Evolutionary conservation across 2,797 vertebrate species (phyloP).

Genomic region (Dryobates pubescens): DNA sequence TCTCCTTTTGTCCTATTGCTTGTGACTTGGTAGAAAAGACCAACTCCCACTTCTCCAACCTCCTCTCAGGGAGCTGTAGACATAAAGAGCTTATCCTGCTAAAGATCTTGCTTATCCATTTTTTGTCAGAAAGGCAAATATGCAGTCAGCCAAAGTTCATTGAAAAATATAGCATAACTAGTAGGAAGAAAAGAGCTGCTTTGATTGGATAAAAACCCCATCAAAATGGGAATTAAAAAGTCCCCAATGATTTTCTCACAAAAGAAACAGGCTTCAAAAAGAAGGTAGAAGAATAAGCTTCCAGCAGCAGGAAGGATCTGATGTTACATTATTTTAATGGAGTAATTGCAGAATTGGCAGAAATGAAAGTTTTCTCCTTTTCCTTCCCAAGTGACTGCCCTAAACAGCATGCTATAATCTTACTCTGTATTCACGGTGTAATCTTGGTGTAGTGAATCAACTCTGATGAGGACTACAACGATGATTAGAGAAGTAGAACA

Average conservation of each 20-base stretch:
- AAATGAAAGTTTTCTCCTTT: neutral
- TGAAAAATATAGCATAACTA: neutral
- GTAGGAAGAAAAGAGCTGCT: neutral
- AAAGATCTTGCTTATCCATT: neutral
- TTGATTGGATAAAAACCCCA: neutral
- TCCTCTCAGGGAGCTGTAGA: too few relatives aligned
- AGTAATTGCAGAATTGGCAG: neutral
- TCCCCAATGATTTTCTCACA: neutral
- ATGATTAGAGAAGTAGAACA: too few relatives aligned
- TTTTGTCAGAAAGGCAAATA: neutral
- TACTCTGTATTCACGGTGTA: neutral
- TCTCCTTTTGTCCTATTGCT: too few relatives aligned
- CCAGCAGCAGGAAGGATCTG: neutral
- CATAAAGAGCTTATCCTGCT: too few relatives aligned
- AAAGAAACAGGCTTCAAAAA: neutral
- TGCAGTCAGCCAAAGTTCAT: neutral
- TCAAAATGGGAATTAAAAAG: neutral
- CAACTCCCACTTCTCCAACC: too few relatives aligned
- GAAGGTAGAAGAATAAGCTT: neutral
- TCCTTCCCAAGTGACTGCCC: neutral
- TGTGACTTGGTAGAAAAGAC: too few relatives aligned
- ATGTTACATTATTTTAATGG: neutral
- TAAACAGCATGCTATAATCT: neutral
- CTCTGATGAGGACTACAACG: neutral
- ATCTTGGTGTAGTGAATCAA: neutral